phyloP scores from a whole-genome alignment of 2,888 invertebrate species.

The Idaea biselata region DNA sequence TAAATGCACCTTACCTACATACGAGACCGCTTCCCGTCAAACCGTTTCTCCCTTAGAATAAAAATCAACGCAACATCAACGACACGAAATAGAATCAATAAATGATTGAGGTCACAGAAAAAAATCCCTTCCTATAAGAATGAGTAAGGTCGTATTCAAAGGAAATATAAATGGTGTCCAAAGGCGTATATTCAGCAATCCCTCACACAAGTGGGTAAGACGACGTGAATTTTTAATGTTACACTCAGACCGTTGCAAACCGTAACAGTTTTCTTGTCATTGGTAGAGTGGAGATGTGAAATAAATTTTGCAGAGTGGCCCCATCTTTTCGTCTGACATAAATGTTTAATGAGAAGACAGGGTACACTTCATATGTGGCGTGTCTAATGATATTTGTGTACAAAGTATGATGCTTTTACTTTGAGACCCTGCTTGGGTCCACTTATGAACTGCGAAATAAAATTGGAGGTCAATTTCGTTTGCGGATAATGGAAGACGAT shows the following conservation, averaged over 20 bases:
- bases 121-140: conserved; percentile 55
- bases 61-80: not conserved
- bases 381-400: conserved; percentile 69
- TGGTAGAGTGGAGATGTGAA: conserved; percentile 78
- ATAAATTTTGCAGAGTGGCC: conserved; percentile 81
- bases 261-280: conserved; percentile 82
- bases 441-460: conserved; percentile 29
- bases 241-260: conserved; percentile 81
- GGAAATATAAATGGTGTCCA: conserved; percentile 80
- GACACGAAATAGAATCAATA: conserved; percentile 23
- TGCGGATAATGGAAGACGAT: not conserved
- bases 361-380: conserved; percentile 74
- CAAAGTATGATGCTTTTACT: conserved; percentile 58
- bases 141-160: conserved; percentile 64
- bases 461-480: conserved; percentile 14
- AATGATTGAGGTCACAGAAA: conserved; percentile 36
- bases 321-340: conserved; percentile 79
- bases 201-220: conserved; percentile 81
- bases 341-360: conserved; percentile 76
- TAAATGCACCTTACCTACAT: not conserved
- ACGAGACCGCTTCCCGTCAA: not conserved
- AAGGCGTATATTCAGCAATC: conserved; percentile 77
- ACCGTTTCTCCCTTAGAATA: not conserved
- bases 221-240: conserved; percentile 79
- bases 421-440: conserved; percentile 35